Conservation (phyloP, 2,113 vertebrate species). For the Sardina pilchardus region DNA sequence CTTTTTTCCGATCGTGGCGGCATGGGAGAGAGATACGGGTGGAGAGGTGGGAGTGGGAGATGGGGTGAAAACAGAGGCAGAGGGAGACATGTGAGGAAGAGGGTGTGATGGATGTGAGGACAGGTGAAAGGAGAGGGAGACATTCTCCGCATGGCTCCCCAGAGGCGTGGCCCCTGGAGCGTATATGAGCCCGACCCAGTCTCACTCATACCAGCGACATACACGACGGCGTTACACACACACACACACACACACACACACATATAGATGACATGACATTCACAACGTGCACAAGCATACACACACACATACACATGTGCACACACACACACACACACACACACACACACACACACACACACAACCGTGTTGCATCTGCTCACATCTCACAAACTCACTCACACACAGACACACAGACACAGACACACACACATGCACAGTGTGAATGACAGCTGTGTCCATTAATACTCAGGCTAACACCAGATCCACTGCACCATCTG, state of each 20-base stretch:
- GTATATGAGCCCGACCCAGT: background rate
- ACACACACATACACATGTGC: background rate
- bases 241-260: background rate
- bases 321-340: background rate
- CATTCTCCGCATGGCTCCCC: constrained; percentile 23
- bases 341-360: background rate
- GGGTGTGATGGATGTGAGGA: constrained; percentile 9
- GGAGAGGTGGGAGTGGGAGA: background rate
- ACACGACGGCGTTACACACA: background rate
- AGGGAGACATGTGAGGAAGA: background rate
- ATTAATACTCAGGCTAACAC: constrained; percentile 64
- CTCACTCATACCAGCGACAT: background rate
- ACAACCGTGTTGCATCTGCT: too few species aligned
- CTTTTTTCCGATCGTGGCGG: background rate
- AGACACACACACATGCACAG: background rate
- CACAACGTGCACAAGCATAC: background rate
- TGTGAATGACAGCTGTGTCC: constrained; percentile 71
- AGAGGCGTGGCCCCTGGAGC: constrained; percentile 25
- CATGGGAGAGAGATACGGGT: background rate
- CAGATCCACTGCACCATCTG: constrained; percentile 68
- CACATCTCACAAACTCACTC: background rate
- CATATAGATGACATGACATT: background rate
- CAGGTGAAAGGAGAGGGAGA: background rate
- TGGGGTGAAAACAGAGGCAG: background rate
- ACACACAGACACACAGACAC: constrained; percentile 41